Percentiles rank a stretch among this genome's conserved stretches.
Conservation (phyloP, 2,797 vertebrate species). For the Acanthiza pusilla region DNA sequence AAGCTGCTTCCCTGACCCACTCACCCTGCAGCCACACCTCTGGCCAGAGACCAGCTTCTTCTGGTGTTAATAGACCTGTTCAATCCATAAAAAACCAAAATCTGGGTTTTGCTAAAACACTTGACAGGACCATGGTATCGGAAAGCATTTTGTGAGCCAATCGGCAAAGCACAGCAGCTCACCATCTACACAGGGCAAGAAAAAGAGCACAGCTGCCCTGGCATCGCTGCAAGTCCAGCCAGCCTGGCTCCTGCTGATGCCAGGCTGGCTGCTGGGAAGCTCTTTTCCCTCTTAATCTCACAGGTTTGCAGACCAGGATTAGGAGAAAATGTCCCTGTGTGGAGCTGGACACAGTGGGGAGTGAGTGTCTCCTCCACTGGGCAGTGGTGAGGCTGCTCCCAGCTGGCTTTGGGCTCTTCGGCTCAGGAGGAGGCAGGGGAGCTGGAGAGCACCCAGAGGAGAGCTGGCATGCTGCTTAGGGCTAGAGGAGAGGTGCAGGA, state of each 20-base stretch:
- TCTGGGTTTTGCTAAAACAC: neutral
- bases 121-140: neutral
- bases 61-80: neutral
- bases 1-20: neutral
- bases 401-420: neutral
- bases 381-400: neutral
- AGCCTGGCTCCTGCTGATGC: neutral
- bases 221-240: neutral
- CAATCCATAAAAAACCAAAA: neutral
- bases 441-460: neutral
- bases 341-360: neutral
- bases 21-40: neutral
- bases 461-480: neutral
- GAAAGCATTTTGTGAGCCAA: neutral
- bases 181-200: neutral
- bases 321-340: neutral
- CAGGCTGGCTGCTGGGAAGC: neutral
- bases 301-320: neutral
- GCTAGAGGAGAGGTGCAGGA: neutral
- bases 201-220: neutral
- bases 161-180: accelerated
- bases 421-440: neutral
- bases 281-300: neutral
- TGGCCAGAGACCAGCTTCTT: neutral
- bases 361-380: neutral